Percentiles rank a stretch among this genome's conserved stretches.
phyloP scores from a whole-genome alignment of 2,888 invertebrate genomes.

The Pterostichus madidus region DNA sequence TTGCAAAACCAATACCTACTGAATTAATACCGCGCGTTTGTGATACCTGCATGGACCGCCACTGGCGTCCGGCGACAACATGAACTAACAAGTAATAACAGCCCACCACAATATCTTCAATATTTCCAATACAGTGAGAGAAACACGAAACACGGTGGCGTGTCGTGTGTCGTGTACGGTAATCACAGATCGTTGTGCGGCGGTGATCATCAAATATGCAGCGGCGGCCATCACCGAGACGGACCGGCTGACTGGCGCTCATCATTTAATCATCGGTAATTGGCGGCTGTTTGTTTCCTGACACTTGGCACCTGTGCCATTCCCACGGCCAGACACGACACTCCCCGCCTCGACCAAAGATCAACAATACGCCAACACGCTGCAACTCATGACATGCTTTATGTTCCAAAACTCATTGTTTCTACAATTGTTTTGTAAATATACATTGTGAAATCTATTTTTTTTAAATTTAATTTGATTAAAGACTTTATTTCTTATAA shows the following conservation, averaged over 20 bases:
- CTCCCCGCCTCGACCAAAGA: constrained; percentile 20
- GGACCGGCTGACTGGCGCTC: constrained; percentile 16
- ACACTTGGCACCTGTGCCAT: constrained; percentile 56
- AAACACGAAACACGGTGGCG: constrained; percentile 21
- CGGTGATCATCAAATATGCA: constrained; percentile 13
- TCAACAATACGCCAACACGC: constrained; percentile 12
- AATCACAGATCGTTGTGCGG: constrained; percentile 49
- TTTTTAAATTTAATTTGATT: too few relatives aligned
- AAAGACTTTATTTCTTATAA: too few relatives aligned
- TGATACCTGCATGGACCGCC: not conserved
- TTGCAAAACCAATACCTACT: too few relatives aligned
- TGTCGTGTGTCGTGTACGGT: constrained; percentile 29
- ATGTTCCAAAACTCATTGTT: not conserved
- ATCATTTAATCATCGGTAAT: constrained; percentile 65
- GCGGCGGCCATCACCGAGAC: not conserved
- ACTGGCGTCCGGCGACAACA: not conserved
- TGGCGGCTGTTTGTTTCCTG: constrained; percentile 65
- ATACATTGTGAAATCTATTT: too few relatives aligned
- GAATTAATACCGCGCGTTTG: too few relatives aligned
- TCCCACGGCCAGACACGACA: constrained; percentile 45
- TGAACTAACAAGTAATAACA: not conserved
- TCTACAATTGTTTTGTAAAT: too few relatives aligned
- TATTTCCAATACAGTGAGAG: constrained; percentile 36
- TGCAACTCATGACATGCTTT: not conserved
- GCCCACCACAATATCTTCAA: constrained; percentile 16